A percentile compares a stretch with the other conserved stretches of the same genome.
Evolutionary conservation across 2,888 invertebrate genomes (phyloP).

Genomic region (Spicauda simplicius): DNA sequence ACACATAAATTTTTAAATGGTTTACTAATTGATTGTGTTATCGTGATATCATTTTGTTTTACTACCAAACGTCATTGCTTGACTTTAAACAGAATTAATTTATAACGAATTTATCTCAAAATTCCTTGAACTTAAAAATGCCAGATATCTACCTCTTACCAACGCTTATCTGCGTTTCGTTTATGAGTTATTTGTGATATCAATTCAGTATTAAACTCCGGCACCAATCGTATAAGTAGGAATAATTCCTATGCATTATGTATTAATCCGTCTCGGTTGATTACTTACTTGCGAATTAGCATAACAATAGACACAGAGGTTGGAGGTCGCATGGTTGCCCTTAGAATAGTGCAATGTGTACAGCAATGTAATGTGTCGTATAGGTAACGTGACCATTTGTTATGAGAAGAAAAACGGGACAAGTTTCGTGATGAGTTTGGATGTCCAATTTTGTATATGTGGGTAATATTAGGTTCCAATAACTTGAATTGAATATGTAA

Average conservation of each 20-base stretch:
- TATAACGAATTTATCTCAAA: slow-evolving; percentile 8
- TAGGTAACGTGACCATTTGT: no score
- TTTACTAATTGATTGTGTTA: not conserved
- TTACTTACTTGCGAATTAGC: slow-evolving; percentile 63
- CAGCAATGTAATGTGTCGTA: slow-evolving; percentile 45
- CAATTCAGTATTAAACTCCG: slow-evolving; percentile 19
- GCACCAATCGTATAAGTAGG: slow-evolving; percentile 26
- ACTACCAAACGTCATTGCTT: not conserved
- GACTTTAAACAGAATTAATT: not conserved
- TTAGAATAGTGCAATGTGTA: slow-evolving; percentile 60
- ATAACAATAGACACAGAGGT: slow-evolving; percentile 75
- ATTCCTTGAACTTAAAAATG: slow-evolving; percentile 21
- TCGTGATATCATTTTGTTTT: not conserved
- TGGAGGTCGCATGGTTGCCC: slow-evolving; percentile 71
- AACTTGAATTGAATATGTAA: no score
- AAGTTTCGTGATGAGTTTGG: no score
- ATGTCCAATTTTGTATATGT: no score
- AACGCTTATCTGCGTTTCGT: slow-evolving; percentile 14
- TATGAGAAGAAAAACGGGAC: no score
- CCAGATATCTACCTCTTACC: not conserved
- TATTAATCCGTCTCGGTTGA: slow-evolving; percentile 48
- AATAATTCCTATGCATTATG: slow-evolving; percentile 31
- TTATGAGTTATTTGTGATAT: slow-evolving; percentile 27
- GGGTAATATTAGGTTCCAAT: no score
- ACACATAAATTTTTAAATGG: no score